Base-by-base conservation (phyloP, 2,888 invertebrate species). In the Diachrysia chrysitis region DNA sequence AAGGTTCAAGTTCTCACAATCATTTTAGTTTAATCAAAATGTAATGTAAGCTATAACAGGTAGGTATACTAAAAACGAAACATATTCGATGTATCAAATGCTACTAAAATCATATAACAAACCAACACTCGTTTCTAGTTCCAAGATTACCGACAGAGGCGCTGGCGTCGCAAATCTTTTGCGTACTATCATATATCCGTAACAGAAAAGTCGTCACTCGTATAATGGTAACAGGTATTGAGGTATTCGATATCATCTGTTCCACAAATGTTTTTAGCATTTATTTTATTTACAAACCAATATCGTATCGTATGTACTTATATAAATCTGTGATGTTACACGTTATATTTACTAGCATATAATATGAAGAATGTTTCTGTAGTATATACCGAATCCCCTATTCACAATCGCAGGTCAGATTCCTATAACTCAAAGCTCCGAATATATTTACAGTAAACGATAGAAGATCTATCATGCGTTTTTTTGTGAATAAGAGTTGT, bases 211-310 rank as follows among this genome's bases (percentile, higher is more conserved):
- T 71, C 63, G 48, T 76, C 66, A 71, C 63, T 68, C 58, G 62
- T 69, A 58, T 68, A 66, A 71, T 83, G 83, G 83, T 83, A 83
- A 83, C 83, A 82, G 79, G 62, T 76, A 78, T 69, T 83, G 83
- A 83, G 83, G 83, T 83, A 83, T 77, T 82, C 76, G 72, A 69
- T 77, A 79, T 75, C 72, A 78, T 71, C 76, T 83, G 83, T 83
- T 83, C 82, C 82, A 83, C 82, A 72, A 68, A 58, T 1, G 53
- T 72, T 32, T n/a, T 32, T 72, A 71, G 53, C 63, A 61, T 66
- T 72, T 57, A 66, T 57, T 66, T n/a, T 79, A 81, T 81, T 79
- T 81, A 81, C 79, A 81, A 79, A 69, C 72, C 54, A 71, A 77
- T 81, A 76, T 71, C 42, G 42, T 37, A 69, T 70, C 23, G 29